Conservation (phyloP, 2,113 vertebrate species). For the Myotis davidii region DNA sequence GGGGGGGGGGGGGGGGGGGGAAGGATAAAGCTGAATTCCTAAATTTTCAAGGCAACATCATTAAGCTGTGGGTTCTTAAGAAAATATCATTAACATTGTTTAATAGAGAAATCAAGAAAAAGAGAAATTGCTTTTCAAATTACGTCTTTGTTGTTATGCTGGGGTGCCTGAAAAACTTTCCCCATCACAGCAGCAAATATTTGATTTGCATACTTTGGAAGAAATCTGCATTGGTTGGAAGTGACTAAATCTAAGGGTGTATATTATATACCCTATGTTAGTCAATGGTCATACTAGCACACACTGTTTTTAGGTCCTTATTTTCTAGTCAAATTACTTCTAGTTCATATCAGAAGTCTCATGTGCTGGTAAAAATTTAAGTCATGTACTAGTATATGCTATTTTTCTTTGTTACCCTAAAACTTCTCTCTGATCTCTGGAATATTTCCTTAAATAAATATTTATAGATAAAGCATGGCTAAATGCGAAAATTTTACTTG, state of each 20-base stretch:
- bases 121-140: neutral
- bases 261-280: neutral
- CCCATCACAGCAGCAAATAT: neutral
- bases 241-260: neutral
- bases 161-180: neutral
- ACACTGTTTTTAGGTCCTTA: neutral
- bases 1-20: too few species aligned
- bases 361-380: neutral
- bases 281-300: neutral
- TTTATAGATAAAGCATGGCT: slow-evolving; percentile 2
- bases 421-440: slow-evolving; percentile 27
- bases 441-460: slow-evolving; percentile 45
- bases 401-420: slow-evolving; percentile 24
- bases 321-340: neutral
- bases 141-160: neutral
- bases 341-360: slow-evolving; percentile 10
- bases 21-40: neutral
- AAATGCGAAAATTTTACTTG: slow-evolving; percentile 22
- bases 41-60: slow-evolving; percentile 32
- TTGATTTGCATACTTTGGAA: neutral
- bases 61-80: slow-evolving; percentile 18
- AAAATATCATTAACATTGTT: slow-evolving; percentile 19
- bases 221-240: neutral
- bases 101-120: slow-evolving; percentile 10
- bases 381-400: neutral